Base-by-base conservation (phyloP, 2,888 invertebrate genomes). In the Archaeoteleia sp. region DNA sequence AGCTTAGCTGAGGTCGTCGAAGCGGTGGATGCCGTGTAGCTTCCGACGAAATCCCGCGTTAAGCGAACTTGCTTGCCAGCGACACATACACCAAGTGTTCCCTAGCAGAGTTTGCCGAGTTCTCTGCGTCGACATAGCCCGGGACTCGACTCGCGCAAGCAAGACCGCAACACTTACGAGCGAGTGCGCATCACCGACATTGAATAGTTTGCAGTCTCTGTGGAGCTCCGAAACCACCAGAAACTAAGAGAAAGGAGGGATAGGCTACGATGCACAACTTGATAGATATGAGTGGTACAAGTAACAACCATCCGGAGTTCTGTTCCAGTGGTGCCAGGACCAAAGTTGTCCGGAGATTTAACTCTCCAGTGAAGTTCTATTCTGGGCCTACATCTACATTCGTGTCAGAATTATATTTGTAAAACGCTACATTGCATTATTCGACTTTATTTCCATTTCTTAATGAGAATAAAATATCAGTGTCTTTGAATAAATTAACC, bases 61-160 rank as follows among this genome's bases (percentile, higher is more conserved):
- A 71, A 77, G 71, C 74, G 71, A 83, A 81, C 76, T 80, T 81
- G 80, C 79, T 82, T 82, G 78, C 77, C 75, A 78, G 77, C 81
- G 83, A 83, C 83, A 79, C 58, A 43, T 46, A 53, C 78, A 74
- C 76, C 76, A 75, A 78, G 78, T 76, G 79, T 75, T 78, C 53
- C 57, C 77, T 72, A 72, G 62, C 62, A 68, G 76, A 80, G 78
- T 79, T 80, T 79, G 35, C 46, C 25, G 60, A 55, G 43, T 60
- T 53, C 72, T 63, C 40, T 54, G 49, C 62, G 54, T 43, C 48
- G 40, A 65, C 49, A 23, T 17, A 13, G 17, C 10, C 20, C 29
- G 25, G 40, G 3, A 7, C 14, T 4, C 12, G 17, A 9, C 15
- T 7, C 6, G 10, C 15, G 9, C 42, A 1, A 55, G 43, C 32